phyloP scores from a whole-genome alignment of 2,797 vertebrate species.

The Sternarchorhynchus goeldii region DNA sequence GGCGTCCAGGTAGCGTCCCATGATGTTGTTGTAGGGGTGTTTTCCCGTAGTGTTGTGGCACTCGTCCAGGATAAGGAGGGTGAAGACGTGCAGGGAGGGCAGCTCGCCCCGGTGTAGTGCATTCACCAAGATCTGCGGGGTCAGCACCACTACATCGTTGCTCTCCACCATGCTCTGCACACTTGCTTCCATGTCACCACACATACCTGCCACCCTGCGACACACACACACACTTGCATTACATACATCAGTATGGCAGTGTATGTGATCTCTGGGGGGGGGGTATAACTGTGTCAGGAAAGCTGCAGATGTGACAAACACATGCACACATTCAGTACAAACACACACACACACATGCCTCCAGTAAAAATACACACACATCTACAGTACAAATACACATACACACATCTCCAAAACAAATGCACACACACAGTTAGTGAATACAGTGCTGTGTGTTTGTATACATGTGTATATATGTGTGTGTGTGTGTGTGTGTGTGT shows the following conservation, averaged over 20 bases:
- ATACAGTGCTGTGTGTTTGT: not conserved
- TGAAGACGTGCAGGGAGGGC: conserved; percentile 73
- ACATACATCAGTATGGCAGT: no score
- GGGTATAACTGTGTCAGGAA: no score
- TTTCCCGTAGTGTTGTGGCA: conserved; percentile 79
- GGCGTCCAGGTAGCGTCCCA: conserved; percentile 74
- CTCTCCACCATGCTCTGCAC: conserved; percentile 61
- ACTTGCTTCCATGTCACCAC: conserved; percentile 68
- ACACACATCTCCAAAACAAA: not conserved
- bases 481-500: not conserved
- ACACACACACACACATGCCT: conserved; percentile 11
- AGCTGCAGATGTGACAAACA: no score
- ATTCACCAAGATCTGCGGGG: conserved; percentile 81
- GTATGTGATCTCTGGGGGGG: no score
- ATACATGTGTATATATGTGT: not conserved
- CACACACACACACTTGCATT: conserved; percentile 3
- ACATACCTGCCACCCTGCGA: conserved; percentile 71
- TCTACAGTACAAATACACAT: not conserved
- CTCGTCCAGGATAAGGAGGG: conserved; percentile 80
- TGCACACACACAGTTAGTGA: not conserved
- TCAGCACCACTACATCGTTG: conserved; percentile 77
- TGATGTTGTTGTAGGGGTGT: conserved; percentile 78
- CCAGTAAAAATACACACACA: no score
- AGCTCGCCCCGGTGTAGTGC: conserved; percentile 58
- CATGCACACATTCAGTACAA: not conserved